Percentiles rank a stretch among this genome's conserved stretches.
These are phyloP conservation scores for Acronicta aceris DNA, from an alignment of 2,888 invertebrate genomes.

Conservation along the genomic window DNA sequence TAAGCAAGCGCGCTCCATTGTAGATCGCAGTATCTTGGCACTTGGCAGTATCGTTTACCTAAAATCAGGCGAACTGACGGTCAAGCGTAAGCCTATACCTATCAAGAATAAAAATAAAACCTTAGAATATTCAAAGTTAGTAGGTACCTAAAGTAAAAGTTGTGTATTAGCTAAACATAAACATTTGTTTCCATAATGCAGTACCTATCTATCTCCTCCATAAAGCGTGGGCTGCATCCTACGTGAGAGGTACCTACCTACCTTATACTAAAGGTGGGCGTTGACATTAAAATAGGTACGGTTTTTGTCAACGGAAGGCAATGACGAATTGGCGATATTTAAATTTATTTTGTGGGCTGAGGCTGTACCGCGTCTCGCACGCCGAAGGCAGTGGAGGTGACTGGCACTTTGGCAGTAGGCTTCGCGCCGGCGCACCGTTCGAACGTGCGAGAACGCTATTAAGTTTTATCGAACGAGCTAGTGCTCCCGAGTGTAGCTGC, in stretches of 20 bases:
- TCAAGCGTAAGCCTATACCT: too few species aligned
- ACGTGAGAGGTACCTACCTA: slow-evolving; percentile 73
- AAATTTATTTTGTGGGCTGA: slow-evolving; percentile 79
- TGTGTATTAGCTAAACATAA: too few species aligned
- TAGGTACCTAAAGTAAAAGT: too few species aligned
- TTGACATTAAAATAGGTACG: slow-evolving; percentile 81
- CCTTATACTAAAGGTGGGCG: slow-evolving; percentile 79
- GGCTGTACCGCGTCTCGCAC: slow-evolving; percentile 66
- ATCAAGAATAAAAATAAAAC: too few species aligned
- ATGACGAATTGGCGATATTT: slow-evolving; percentile 82
- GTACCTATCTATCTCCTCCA: slow-evolving; percentile 56
- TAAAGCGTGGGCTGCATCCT: slow-evolving; percentile 75
- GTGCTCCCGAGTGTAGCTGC: slow-evolving; percentile 85
- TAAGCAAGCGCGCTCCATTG: too few species aligned
- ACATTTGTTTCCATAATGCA: slow-evolving; percentile 61
- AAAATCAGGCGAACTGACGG: too few species aligned
- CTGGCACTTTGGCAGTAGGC: slow-evolving; percentile 69
- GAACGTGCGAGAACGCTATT: slow-evolving; percentile 72
- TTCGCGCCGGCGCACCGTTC: slow-evolving; percentile 73
- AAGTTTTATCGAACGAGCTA: slow-evolving; percentile 62
- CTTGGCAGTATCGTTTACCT: too few species aligned
- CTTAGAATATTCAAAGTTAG: too few species aligned
- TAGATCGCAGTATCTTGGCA: too few species aligned
- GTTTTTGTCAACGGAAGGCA: slow-evolving; percentile 83
- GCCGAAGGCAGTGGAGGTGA: slow-evolving; percentile 52